Evolutionary conservation across 1,140 invertebrate species (phyloP).

Genomic region (Drosophila setifemur): DNA sequence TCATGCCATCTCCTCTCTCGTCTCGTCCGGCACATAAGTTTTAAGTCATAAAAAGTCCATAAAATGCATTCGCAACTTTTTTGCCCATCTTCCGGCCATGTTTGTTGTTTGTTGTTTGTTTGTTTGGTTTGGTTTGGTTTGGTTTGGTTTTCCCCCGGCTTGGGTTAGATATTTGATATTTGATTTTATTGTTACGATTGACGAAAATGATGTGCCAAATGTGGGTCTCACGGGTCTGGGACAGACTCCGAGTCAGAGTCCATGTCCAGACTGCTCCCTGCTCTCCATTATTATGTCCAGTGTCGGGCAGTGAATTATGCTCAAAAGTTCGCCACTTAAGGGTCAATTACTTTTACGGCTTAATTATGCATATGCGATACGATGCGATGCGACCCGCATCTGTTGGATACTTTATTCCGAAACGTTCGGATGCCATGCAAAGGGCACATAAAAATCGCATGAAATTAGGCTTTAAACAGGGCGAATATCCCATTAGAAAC

Average conservation of each 20-base stretch:
- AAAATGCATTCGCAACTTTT: conserved; percentile 76
- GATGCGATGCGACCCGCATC: conserved; percentile 47
- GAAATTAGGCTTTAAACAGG: conserved; percentile 24
- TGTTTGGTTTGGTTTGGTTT: conserved; percentile 30
- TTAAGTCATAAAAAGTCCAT: conserved; percentile 78
- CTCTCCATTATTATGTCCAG: too few species aligned
- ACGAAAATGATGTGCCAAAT: conserved; percentile 74
- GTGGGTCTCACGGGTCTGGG: conserved; percentile 12
- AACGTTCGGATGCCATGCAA: conserved; percentile 54
- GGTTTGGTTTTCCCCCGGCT: conserved; percentile 6
- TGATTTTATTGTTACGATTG: conserved; percentile 76
- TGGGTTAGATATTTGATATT: conserved; percentile 48
- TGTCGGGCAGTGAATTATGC: conserved; percentile 56
- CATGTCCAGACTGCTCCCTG: not conserved
- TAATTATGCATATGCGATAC: conserved; percentile 64
- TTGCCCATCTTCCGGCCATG: conserved; percentile 1
- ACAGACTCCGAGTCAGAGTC: not conserved
- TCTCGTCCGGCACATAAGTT: conserved; percentile 68
- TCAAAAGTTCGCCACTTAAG: conserved; percentile 70
- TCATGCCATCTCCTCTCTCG: conserved; percentile 3
- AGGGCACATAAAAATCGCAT: conserved; percentile 61
- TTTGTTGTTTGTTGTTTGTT: conserved; percentile 1
- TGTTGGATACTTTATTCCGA: conserved; percentile 12
- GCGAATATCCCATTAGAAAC: conserved; percentile 47
- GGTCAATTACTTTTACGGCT: conserved; percentile 72